These are phyloP conservation scores for Augochlora pura DNA, from an alignment of 1,140 invertebrate genomes.

Conservation along the genomic window DNA sequence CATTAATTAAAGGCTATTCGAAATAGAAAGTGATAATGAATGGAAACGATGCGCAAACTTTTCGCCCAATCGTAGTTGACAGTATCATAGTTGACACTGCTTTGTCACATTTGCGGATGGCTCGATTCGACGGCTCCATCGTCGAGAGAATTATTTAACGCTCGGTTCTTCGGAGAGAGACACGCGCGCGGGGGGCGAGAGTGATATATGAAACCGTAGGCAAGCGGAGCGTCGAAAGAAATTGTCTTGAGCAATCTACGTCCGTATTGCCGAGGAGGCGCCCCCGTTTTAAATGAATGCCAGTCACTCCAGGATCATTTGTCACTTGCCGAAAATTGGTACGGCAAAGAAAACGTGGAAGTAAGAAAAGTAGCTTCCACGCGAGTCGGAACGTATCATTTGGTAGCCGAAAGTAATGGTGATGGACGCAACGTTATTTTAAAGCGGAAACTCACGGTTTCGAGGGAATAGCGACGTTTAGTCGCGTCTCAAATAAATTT, in stretches of 20 bases:
- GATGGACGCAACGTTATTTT: background rate
- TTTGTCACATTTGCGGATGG: background rate
- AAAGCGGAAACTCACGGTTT: background rate
- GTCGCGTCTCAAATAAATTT: background rate
- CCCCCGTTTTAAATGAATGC: background rate
- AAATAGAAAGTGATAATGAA: too few species aligned
- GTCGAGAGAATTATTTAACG: background rate
- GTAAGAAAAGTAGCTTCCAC: slow-evolving; percentile 1
- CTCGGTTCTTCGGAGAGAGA: background rate
- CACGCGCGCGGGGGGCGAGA: too few species aligned
- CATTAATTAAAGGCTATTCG: too few species aligned
- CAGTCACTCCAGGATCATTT: background rate
- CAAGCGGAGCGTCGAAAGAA: background rate
- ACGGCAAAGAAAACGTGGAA: background rate
- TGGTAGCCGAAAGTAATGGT: background rate
- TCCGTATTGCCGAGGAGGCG: background rate
- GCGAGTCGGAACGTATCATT: background rate
- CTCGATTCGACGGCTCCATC: background rate
- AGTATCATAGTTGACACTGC: too few species aligned
- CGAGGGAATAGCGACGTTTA: too few species aligned
- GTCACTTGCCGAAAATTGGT: slow-evolving; percentile 1
- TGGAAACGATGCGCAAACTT: too few species aligned
- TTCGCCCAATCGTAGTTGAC: too few species aligned
- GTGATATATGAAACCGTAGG: slow-evolving; percentile 1
- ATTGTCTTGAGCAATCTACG: background rate